Evolutionary conservation across 2,888 invertebrate species (phyloP), one percentile per base, ranked within the genome.

Genomic region (Sthenelais limicola): DNA sequence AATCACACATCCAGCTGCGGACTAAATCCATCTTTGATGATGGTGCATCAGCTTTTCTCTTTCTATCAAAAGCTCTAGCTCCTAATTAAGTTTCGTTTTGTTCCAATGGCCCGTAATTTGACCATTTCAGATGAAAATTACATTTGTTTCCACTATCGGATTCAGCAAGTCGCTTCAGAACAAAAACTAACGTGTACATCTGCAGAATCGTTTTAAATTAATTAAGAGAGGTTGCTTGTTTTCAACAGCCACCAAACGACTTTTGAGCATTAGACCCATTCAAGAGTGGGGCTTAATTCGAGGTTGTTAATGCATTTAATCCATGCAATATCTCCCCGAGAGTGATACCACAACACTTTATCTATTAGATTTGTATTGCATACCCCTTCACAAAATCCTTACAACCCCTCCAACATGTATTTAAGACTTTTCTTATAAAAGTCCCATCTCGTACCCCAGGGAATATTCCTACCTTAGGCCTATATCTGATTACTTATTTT

Each of bases 51-150:
- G 24, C 38, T 62, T 62, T 62, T 62, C 38, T 38, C 62, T 43
- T n/a, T 26, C 7, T 62, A 35, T 26, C 62, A 62, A 62, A 62
- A 35, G 62, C 62, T 62, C 62, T n/a, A n/a, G n/a, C n/a, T n/a
- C n/a, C n/a, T 62, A 62, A 62, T 62, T 62, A 62, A 62, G 62
- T 62, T 62, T 62, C 62, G 43, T 35, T 62, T 62, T 62, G 62
- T 62, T 62, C 62, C 43, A 62, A 62, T 62, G 62, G 35, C 62
- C 62, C 62, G 62, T 62, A 62, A 62, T 62, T 62, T 62, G 62
- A 62, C 62, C 62, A 62, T 62, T 62, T 62, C 62, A 38, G 62
- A 62, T 62, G 35, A 62, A 62, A 62, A 62, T 62, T 62, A 62
- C 62, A 62, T 62, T 62, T 62, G 62, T 62, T 62, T 33, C 35